phyloP scores from a whole-genome alignment of 2,113 vertebrate genomes.

The Tetrao urogallus region DNA sequence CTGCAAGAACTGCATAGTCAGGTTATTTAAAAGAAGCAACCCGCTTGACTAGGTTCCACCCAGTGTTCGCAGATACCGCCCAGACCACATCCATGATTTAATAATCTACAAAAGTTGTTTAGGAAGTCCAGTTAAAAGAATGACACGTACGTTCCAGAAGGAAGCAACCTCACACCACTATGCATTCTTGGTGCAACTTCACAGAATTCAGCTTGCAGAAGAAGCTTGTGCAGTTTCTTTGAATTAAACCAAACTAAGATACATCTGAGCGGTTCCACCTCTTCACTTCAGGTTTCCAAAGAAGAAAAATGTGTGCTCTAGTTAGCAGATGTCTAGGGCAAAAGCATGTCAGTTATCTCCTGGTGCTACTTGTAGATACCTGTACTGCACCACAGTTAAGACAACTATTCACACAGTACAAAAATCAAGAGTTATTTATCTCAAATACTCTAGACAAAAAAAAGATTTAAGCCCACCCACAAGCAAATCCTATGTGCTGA shows the following conservation, averaged over 20 bases:
- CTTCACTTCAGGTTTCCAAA: not conserved
- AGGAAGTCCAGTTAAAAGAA: not conserved
- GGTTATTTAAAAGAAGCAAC: not conserved
- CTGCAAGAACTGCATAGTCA: slow-evolving; percentile 30
- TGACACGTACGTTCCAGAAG: not conserved
- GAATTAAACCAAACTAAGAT: not conserved
- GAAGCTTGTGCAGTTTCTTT: not conserved
- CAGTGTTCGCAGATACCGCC: not conserved
- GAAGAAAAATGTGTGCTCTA: not conserved
- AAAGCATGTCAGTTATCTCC: not conserved
- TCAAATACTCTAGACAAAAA: not conserved
- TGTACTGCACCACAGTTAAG: not conserved
- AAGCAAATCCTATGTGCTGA: not conserved
- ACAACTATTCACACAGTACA: not conserved
- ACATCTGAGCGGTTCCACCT: not conserved
- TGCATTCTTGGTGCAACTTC: not conserved
- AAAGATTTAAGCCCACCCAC: not conserved
- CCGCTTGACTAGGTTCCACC: not conserved
- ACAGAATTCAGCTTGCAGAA: not conserved
- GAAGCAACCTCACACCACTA: too few species aligned
- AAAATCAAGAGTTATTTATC: not conserved
- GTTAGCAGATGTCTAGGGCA: not conserved
- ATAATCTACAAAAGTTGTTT: not conserved
- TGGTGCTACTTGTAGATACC: fast-evolving
- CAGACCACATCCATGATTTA: not conserved